A percentile compares a stretch with the other conserved stretches of the same genome.
Conservation (phyloP, 1,140 invertebrate species). For the Ooceraea biroi region DNA sequence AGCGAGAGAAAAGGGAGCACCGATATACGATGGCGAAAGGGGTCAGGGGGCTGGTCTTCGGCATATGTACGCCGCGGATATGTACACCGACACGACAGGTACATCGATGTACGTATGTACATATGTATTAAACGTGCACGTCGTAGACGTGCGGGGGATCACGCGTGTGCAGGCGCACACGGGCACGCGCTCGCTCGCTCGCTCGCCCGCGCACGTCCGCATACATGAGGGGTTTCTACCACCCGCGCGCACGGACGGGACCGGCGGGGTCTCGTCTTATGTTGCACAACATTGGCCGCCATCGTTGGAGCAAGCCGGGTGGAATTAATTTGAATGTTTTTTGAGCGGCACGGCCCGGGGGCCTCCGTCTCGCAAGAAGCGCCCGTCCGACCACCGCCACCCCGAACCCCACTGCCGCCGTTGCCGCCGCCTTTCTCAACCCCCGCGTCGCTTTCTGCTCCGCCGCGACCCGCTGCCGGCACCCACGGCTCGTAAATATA, state of each 20-base stretch:
- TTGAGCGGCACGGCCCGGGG: constrained; percentile 79
- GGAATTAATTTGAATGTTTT: constrained; percentile 86
- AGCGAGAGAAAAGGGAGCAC: constrained; percentile 47
- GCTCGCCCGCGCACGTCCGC: constrained; percentile 21
- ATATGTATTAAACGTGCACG: constrained; percentile 16
- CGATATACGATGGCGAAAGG: constrained; percentile 68
- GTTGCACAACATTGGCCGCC: constrained; percentile 83
- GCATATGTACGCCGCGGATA: constrained; percentile 63
- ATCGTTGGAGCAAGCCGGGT: constrained; percentile 81
- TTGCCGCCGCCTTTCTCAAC: constrained; percentile 61
- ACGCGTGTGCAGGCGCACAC: constrained; percentile 44
- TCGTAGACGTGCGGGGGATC: constrained; percentile 36
- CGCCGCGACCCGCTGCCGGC: constrained; percentile 34
- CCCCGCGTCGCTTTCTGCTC: constrained; percentile 52
- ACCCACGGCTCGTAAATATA: constrained; percentile 78
- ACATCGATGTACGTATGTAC: constrained; percentile 50
- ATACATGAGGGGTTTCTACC: constrained; percentile 55
- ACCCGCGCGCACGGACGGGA: constrained; percentile 39
- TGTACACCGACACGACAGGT: constrained; percentile 68
- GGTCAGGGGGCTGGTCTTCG: constrained; percentile 70
- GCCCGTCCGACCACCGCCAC: constrained; percentile 61
- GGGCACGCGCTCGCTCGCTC: background rate
- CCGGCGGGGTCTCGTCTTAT: constrained; percentile 75
- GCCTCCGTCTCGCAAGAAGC: constrained; percentile 79
- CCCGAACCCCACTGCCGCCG: constrained; percentile 33